These are phyloP conservation scores for Taenioides sp. DNA, from an alignment of 2,797 vertebrate species.

Conservation along the genomic window DNA sequence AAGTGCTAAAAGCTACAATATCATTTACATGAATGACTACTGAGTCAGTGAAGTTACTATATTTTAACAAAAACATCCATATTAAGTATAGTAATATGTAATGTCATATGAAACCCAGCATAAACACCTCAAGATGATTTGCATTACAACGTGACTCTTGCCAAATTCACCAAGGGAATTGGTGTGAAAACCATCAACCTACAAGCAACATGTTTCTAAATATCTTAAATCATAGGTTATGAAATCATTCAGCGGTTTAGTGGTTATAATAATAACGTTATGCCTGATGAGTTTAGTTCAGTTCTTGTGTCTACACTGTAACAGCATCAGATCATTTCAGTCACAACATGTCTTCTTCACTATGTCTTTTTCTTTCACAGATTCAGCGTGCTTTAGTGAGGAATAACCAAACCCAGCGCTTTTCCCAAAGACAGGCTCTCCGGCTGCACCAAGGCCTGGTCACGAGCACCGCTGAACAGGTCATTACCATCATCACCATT, in stretches of 20 bases:
- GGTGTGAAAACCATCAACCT: too few species aligned
- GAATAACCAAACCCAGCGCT: conserved; percentile 90
- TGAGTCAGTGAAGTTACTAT: too few species aligned
- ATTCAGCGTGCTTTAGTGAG: conserved; percentile 90
- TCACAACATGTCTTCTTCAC: neutral
- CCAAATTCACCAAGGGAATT: too few species aligned
- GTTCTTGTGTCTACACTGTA: neutral
- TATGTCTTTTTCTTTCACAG: conserved; percentile 60
- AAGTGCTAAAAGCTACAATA: neutral
- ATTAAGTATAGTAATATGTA: too few species aligned
- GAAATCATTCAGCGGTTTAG: conserved; percentile 54
- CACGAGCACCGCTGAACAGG: conserved; percentile 93
- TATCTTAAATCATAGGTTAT: too few species aligned
- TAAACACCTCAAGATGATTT: too few species aligned
- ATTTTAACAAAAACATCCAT: too few species aligned
- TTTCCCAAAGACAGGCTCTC: conserved; percentile 90
- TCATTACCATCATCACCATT: conserved; percentile 27
- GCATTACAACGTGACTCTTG: too few species aligned
- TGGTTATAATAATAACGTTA: neutral
- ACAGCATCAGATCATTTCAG: neutral
- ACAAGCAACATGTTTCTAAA: too few species aligned
- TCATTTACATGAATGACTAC: too few species aligned
- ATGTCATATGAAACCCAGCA: too few species aligned
- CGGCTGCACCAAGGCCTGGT: conserved; percentile 90
- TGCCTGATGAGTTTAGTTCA: neutral